phyloP scores from a whole-genome alignment of 2,888 invertebrate species.

The Ferdinandea cuprea region DNA sequence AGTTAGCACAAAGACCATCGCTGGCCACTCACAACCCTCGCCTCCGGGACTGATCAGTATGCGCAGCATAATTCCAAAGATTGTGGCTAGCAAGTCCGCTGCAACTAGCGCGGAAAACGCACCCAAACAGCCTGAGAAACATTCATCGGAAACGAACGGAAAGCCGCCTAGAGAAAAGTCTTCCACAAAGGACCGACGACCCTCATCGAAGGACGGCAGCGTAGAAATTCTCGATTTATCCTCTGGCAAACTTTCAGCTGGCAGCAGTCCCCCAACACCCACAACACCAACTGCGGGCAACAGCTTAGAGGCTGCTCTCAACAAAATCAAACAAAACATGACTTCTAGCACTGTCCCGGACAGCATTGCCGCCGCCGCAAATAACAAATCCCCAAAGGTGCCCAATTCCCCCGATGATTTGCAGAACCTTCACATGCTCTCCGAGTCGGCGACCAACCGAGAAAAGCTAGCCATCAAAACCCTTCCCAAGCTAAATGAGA shows the following conservation, averaged over 20 bases:
- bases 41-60: slow-evolving; percentile 80
- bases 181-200: slow-evolving; percentile 80
- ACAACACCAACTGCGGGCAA: slow-evolving; percentile 74
- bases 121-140: slow-evolving; percentile 74
- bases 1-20: slow-evolving; percentile 73
- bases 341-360: slow-evolving; percentile 76
- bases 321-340: slow-evolving; percentile 82
- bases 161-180: slow-evolving; percentile 42
- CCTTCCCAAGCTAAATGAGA: slow-evolving; percentile 74
- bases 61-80: slow-evolving; percentile 76
- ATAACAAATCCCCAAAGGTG: slow-evolving; percentile 52
- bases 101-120: slow-evolving; percentile 63
- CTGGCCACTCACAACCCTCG: slow-evolving; percentile 76
- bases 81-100: slow-evolving; percentile 70
- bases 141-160: slow-evolving; percentile 30
- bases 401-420: slow-evolving; percentile 79
- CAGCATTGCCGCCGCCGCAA: slow-evolving; percentile 48
- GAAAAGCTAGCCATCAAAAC: slow-evolving; percentile 81
- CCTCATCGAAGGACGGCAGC: slow-evolving; percentile 81
- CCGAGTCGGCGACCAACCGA: slow-evolving; percentile 81
- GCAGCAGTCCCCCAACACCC: slow-evolving; percentile 75
- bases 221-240: slow-evolving; percentile 85
- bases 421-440: slow-evolving; percentile 85
- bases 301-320: slow-evolving; percentile 81
- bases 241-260: slow-evolving; percentile 83